phyloP scores from a whole-genome alignment of 2,113 vertebrate genomes.

The Capra hircus region DNA sequence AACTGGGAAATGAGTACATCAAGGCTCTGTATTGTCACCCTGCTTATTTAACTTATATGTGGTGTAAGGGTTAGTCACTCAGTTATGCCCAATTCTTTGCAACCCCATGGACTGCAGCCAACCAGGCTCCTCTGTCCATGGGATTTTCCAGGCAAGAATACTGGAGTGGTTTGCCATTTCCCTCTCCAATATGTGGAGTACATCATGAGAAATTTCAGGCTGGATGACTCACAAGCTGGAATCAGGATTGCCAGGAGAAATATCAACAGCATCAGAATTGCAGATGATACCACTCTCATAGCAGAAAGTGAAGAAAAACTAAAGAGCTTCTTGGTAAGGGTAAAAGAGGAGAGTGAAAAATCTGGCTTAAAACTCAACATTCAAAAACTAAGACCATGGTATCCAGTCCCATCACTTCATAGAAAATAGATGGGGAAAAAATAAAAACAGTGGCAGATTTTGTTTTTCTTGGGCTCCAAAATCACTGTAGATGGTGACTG shows the following conservation, averaged over 20 bases:
- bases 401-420: background rate
- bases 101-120: background rate
- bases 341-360: background rate
- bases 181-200: background rate
- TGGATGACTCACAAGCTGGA: background rate
- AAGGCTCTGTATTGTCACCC: background rate
- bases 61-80: background rate
- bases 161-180: background rate
- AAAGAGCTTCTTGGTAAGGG: background rate
- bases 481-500: background rate
- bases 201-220: background rate
- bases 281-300: background rate
- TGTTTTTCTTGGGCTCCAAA: background rate
- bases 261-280: background rate
- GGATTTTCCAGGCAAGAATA: background rate
- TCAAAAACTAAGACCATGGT: background rate
- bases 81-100: background rate
- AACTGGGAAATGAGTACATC: background rate
- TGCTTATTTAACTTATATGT: background rate
- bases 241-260: background rate
- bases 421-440: background rate
- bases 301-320: background rate
- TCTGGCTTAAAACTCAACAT: background rate
- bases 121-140: background rate
- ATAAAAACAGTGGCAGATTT: background rate